A percentile compares a stretch with the other conserved stretches of the same genome.
Conservation (phyloP, 1,140 invertebrate genomes). For the Drosophila novamexicana region DNA sequence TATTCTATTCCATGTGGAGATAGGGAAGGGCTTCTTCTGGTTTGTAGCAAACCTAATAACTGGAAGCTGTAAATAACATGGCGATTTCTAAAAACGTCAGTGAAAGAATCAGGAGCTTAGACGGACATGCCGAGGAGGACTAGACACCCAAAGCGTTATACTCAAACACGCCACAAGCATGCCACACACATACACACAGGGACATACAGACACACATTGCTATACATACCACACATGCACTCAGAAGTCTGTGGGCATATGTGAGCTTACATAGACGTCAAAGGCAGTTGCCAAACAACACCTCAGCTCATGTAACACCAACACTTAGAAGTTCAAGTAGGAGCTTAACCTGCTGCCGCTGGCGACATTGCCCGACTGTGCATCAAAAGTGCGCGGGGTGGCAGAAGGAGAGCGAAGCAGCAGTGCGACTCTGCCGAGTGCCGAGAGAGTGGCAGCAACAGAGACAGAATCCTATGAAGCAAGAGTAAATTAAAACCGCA, state of each 20-base stretch:
- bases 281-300: constrained; percentile 78
- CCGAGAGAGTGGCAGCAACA: background rate
- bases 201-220: background rate
- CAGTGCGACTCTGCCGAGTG: background rate
- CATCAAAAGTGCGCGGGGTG: constrained; percentile 14
- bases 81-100: constrained; percentile 29
- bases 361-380: constrained; percentile 63
- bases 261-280: constrained; percentile 54
- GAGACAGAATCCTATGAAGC: constrained; percentile 46
- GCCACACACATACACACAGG: constrained; percentile 13
- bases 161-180: constrained; percentile 29
- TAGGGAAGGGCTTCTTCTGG: constrained; percentile 8
- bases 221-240: constrained; percentile 31
- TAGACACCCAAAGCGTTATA: constrained; percentile 18
- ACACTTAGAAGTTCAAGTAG: constrained; percentile 78
- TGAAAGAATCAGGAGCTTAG: constrained; percentile 38
- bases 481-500: constrained; percentile 73
- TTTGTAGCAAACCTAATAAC: constrained; percentile 53
- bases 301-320: constrained; percentile 73
- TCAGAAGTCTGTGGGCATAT: constrained; percentile 48
- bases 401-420: background rate
- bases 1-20: constrained; percentile 28
- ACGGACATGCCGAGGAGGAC: constrained; percentile 21
- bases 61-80: constrained; percentile 45
- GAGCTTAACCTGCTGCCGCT: constrained; percentile 75